These are phyloP conservation scores for Sphenopsis melanotis DNA, from an alignment of 2,797 vertebrate species.

Conservation along the genomic window DNA sequence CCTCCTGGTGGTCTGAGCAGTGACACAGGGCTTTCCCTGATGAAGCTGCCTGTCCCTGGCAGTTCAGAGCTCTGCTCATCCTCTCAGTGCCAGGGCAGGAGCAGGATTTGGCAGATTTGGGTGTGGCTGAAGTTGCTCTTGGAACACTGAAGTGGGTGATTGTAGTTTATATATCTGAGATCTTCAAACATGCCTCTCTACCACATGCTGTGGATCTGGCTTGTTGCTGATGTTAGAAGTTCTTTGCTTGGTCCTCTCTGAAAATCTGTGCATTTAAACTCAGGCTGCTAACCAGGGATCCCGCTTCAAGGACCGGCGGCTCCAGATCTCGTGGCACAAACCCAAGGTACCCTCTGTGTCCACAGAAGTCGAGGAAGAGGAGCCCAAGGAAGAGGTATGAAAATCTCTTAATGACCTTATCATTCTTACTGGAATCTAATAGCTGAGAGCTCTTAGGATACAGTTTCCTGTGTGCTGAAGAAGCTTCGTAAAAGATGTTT, in stretches of 20 bases:
- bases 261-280: background rate
- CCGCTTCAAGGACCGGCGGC: constrained; percentile 92
- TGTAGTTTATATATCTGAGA: background rate
- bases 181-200: accelerated
- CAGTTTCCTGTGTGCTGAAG: background rate
- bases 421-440: background rate
- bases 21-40: background rate
- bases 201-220: background rate
- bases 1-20: background rate
- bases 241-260: background rate
- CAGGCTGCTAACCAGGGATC: constrained; percentile 96
- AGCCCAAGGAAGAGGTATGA: constrained; percentile 89
- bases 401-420: background rate
- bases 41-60: accelerated
- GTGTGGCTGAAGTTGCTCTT: background rate
- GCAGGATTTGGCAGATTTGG: background rate
- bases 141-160: background rate
- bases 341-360: constrained; percentile 91
- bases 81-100: background rate
- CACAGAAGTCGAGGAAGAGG: constrained; percentile 91
- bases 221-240: background rate
- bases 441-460: background rate
- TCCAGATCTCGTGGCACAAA: constrained; percentile 97
- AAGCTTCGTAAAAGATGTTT: background rate
- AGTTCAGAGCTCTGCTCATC: background rate